phyloP scores from a whole-genome alignment of 2,888 invertebrate species.

The Hecatera dysodea region DNA sequence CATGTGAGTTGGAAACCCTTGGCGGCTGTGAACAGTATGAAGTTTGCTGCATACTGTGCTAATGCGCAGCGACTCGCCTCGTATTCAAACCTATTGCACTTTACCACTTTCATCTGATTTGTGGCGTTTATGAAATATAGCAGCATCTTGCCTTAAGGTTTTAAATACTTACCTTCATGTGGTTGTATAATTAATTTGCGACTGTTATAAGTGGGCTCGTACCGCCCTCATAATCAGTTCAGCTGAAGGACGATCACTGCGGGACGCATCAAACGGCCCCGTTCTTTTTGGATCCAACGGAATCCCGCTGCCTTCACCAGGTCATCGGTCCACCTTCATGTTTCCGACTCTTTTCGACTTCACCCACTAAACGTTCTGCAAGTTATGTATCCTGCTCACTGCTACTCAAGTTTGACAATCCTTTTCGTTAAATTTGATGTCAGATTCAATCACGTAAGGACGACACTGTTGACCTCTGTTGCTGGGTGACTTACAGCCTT shows the following conservation, averaged over 20 bases:
- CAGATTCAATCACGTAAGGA: neutral
- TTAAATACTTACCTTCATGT: no score
- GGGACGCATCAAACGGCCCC: neutral
- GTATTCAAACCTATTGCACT: neutral
- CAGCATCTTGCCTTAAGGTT: no score
- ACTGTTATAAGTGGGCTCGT: no score
- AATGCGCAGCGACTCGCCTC: neutral
- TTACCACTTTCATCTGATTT: no score
- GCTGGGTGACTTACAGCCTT: no score
- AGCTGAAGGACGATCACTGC: neutral
- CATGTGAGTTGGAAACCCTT: neutral
- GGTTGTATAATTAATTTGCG: no score
- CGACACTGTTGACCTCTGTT: no score
- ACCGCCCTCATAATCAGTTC: neutral
- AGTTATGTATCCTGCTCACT: no score
- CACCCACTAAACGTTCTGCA: neutral
- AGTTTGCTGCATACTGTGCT: neutral
- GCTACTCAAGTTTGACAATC: no score
- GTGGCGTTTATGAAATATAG: no score
- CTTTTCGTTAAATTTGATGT: neutral
- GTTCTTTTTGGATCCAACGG: neutral
- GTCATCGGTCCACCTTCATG: neutral
- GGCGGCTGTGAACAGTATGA: neutral
- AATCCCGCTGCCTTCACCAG: neutral
- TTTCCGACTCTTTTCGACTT: neutral